Percentiles rank a stretch among this genome's conserved stretches.
Conservation (phyloP, 2,797 vertebrate genomes). For the Remorina albescens region DNA sequence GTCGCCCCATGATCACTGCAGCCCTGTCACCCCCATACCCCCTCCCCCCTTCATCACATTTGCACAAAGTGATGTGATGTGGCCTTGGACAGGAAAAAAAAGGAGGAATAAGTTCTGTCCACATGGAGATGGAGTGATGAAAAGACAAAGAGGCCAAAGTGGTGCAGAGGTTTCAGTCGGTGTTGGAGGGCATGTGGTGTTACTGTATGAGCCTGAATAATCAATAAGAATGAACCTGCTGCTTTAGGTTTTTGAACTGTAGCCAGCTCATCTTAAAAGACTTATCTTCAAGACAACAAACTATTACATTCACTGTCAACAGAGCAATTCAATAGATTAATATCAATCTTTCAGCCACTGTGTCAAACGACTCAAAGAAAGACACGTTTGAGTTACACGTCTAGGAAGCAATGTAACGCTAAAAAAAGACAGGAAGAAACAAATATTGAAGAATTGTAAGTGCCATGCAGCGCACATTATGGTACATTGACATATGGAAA, state of each 20-base stretch:
- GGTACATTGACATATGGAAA: slow-evolving; percentile 26
- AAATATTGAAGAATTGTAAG: slow-evolving; percentile 22
- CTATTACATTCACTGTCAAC: slow-evolving; percentile 63
- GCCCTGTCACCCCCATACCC: slow-evolving; percentile 61
- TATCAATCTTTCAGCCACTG: slow-evolving; percentile 48
- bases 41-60: slow-evolving; percentile 43
- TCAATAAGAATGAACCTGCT: slow-evolving; percentile 59
- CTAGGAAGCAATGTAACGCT: slow-evolving; percentile 43
- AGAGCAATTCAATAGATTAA: slow-evolving; percentile 59
- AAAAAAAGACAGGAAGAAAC: slow-evolving; percentile 29
- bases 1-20: slow-evolving; percentile 65
- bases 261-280: slow-evolving; percentile 49
- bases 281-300: slow-evolving; percentile 56
- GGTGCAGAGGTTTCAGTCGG: slow-evolving; percentile 43
- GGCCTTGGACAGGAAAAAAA: slow-evolving; percentile 8
- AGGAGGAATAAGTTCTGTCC: slow-evolving; percentile 39
- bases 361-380: slow-evolving; percentile 53
- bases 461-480: slow-evolving; percentile 20
- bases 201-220: slow-evolving; percentile 47
- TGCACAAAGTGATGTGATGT: slow-evolving; percentile 43
- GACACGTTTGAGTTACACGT: slow-evolving; percentile 35
- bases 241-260: slow-evolving; percentile 46
- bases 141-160: slow-evolving; percentile 17
- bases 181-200: slow-evolving; percentile 43
- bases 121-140: slow-evolving; percentile 35